Evolutionary conservation across 2,888 invertebrate species (phyloP), one percentile per base, ranked within the genome.

Genomic region (Alentia gelatinosa): DNA sequence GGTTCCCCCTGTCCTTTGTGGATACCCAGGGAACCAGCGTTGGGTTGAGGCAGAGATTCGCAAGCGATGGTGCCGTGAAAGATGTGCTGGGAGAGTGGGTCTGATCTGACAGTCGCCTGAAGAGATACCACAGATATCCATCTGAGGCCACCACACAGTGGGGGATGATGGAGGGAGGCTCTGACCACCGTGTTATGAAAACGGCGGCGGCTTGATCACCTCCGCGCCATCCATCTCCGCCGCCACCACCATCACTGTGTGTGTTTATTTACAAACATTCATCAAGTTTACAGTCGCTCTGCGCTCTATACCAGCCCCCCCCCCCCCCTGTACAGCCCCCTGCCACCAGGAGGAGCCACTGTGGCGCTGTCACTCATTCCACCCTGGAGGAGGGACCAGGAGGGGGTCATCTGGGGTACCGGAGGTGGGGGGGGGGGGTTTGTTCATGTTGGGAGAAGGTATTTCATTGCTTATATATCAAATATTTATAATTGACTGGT

Each of bases 251-350:
- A 56, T 19, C 56, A 56, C 56, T 30, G 68, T 68, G 68, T 12
- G 47, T 4, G 68, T 68, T 68, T 68, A 68, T 68, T 68, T 68
- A 68, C 68, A 68, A 68, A 68, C 68, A 68, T 68, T 68, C 30
- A 68, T 68, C 68, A 68, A 68, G 30, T 68, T 68, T 68, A 56
- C 23, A 56, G 19, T 56, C 56, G n/a, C n/a, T n/a, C n/a, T n/a
- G n/a, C n/a, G n/a, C n/a, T n/a, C n/a, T n/a, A n/a, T n/a, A n/a
- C 56, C 56, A 56, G 56, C 56, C 56, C 3, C 23, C 1, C 56
- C 56, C 23, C 9, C n/a, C n/a, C n/a, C n/a, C n/a, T n/a, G n/a
- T n/a, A n/a, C n/a, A n/a, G n/a, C n/a, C n/a, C n/a, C n/a, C n/a
- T 42, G 47, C 9, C 47, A 42, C 9, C 1, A 56, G 56, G 23